Evolutionary conservation across 2,113 vertebrate species (phyloP).

Genomic region (Psilopsiagon aymara): DNA sequence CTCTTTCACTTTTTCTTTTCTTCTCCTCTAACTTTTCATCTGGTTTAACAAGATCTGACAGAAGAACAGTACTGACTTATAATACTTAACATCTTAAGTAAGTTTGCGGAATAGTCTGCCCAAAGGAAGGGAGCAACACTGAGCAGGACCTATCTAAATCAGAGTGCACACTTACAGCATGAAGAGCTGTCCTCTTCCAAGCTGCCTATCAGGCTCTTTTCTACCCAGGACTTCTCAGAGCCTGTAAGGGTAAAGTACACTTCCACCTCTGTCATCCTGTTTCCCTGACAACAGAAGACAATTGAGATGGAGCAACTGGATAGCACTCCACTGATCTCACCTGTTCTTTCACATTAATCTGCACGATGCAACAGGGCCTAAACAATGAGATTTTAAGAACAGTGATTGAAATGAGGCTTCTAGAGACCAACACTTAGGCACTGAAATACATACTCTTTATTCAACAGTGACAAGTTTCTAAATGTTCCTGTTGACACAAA

Average conservation of each 20-base stretch:
- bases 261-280: background rate
- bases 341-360: background rate
- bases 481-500: background rate
- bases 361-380: background rate
- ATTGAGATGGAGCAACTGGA: background rate
- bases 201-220: background rate
- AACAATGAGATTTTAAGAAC: background rate
- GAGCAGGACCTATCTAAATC: background rate
- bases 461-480: background rate
- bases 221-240: background rate
- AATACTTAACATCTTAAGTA: background rate
- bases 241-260: background rate
- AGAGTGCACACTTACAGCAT: background rate
- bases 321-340: background rate
- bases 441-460: background rate
- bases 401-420: background rate
- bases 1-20: background rate
- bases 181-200: background rate
- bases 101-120: background rate
- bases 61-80: background rate
- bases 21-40: background rate
- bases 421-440: background rate
- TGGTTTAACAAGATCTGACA: background rate
- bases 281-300: background rate
- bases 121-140: background rate